Conservation (phyloP, 2,113 vertebrate species). For the Semicossyphus pulcher region DNA sequence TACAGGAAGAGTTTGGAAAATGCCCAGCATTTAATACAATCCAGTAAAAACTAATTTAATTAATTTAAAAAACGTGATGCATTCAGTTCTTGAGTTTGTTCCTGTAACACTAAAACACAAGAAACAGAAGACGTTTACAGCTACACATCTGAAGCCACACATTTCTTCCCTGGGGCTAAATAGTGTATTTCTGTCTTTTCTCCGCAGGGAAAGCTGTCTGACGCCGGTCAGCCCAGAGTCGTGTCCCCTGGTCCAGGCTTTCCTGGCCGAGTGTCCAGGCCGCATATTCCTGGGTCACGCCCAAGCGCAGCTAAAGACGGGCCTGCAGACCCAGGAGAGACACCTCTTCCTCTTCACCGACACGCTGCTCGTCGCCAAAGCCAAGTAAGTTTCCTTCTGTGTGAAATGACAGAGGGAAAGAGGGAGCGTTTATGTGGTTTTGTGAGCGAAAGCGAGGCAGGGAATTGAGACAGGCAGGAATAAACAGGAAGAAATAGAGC, state of each 20-base stretch:
- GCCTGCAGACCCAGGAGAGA: slow-evolving; percentile 93
- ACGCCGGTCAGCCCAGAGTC: slow-evolving; percentile 88
- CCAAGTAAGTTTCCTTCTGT: slow-evolving; percentile 87
- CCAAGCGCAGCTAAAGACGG: slow-evolving; percentile 90
- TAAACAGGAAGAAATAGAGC: slow-evolving; percentile 23
- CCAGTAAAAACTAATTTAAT: too few species aligned
- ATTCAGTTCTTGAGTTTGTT: too few species aligned
- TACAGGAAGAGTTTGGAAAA: too few species aligned
- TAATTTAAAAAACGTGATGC: too few species aligned
- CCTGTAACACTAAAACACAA: too few species aligned
- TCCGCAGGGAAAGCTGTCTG: slow-evolving; percentile 87
- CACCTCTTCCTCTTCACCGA: slow-evolving; percentile 95
- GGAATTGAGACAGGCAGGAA: slow-evolving; percentile 19
- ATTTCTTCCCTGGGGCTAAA: slow-evolving; percentile 11
- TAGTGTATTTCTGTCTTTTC: neutral
- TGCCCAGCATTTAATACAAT: too few species aligned
- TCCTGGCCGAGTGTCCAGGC: slow-evolving; percentile 82
- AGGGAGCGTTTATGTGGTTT: slow-evolving; percentile 18
- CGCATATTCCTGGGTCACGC: slow-evolving; percentile 87
- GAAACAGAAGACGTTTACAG: too few species aligned
- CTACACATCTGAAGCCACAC: too few species aligned
- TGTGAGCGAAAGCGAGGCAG: neutral
- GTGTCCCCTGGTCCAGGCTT: slow-evolving; percentile 89
- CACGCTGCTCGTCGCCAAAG: slow-evolving; percentile 91
- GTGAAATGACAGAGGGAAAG: slow-evolving; percentile 13